Percentiles rank a stretch among this genome's conserved stretches.
phyloP scores from a whole-genome alignment of 1,140 invertebrate species.

The Drosophila pseudoananassae region DNA sequence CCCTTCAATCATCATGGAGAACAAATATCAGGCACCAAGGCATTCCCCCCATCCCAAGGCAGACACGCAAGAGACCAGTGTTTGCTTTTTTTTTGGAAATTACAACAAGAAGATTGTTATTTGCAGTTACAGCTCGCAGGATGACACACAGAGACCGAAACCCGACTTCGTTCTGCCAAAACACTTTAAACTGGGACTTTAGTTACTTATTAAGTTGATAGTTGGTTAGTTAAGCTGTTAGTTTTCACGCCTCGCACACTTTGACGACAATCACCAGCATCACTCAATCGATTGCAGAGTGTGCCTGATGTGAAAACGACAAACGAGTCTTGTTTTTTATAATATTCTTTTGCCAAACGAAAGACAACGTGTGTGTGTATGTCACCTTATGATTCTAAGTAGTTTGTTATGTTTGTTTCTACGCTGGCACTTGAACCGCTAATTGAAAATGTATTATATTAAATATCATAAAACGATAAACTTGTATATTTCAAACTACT shows the following conservation, averaged over 20 bases:
- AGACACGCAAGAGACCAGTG: constrained; percentile 55
- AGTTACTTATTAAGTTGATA: constrained; percentile 71
- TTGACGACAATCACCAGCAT: constrained; percentile 29
- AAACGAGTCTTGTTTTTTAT: constrained; percentile 24
- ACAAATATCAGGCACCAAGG: constrained; percentile 59
- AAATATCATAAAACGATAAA: constrained; percentile 68
- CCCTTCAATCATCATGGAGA: constrained; percentile 38
- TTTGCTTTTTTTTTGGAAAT: constrained; percentile 68
- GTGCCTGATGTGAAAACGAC: constrained; percentile 40
- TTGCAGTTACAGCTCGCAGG: constrained; percentile 59
- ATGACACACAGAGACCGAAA: constrained; percentile 12
- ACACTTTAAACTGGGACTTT: constrained; percentile 66
- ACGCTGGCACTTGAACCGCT: constrained; percentile 57
- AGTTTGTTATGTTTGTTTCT: constrained; percentile 63
- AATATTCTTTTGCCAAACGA: constrained; percentile 42
- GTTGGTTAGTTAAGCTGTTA: constrained; percentile 29
- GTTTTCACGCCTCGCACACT: constrained; percentile 45
- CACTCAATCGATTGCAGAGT: constrained; percentile 28
- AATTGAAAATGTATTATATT: constrained; percentile 72
- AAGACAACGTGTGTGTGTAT: constrained; percentile 52
- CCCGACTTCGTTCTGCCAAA: constrained; percentile 24
- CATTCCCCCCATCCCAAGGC: constrained; percentile 57
- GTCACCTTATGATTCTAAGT: constrained; percentile 36
- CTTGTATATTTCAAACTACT: constrained; percentile 71
- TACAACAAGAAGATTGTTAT: constrained; percentile 51